Base-by-base conservation (phyloP, 2,888 invertebrate genomes). In the Lithophane socia region DNA sequence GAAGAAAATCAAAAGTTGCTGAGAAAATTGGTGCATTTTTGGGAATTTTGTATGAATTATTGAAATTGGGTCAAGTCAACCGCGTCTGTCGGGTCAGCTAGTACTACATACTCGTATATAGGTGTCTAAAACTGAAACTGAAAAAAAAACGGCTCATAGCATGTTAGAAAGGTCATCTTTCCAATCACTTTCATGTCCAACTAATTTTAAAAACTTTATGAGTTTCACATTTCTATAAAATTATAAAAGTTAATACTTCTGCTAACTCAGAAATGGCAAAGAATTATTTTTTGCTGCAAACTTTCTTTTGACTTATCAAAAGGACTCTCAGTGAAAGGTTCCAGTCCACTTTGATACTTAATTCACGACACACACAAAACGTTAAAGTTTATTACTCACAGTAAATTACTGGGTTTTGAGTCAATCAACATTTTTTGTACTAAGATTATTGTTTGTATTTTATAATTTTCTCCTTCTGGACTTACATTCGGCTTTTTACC, bases 251-350 rank as follows among this genome's bases (percentile, higher is more conserved):
- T 66, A 29, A 47, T 42, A 73, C 24, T 73, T 67, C 21, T 73
- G 12, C 52, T 44, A 54, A 29, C 37, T 75, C 29, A 29, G 60
- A 44, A 73, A 66, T 56, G 52, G 54, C 7, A 21, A 37, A 10
- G n/a, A 16, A 10, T 42, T n/a, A 21, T 77, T 58, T 81, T 73
- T 78, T 82, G 24, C 52, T 56, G 1, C 0, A 54, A 83, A 63
- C 60, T 66, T 76, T 68, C n/a, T 37, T 80, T 66, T 69, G 12
- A 77, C 24, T 56, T 66, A 24, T 74, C 68, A 80, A 80, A 83
- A 80, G 56, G 18, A 56, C 63, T 73, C 47, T 72, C 18, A 58
- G n/a, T 44, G 18, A 70, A 84, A 77, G 24, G 29, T 77, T 72
- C 24, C 58, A 63, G 47, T 72, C 0, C 21, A 49, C 65, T 70